Evolutionary conservation across 2,113 vertebrate genomes (phyloP).

Genomic region (Colaptes auratus): DNA sequence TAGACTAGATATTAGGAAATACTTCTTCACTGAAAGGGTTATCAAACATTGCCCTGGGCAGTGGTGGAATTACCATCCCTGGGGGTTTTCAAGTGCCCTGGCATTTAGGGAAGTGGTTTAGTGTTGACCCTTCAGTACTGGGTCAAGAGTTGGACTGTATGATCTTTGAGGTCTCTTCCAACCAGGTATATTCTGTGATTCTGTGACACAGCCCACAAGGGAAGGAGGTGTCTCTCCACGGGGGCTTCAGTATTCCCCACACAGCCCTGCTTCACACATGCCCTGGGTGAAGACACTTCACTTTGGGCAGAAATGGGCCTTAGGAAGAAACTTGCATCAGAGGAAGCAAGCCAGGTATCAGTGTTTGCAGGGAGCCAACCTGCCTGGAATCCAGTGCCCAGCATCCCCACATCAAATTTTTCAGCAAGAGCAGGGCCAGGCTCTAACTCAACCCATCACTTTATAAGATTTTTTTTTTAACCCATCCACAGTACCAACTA

Average conservation of each 20-base stretch:
- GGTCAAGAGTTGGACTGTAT: no score
- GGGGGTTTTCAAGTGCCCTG: no score
- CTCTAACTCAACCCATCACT: not conserved
- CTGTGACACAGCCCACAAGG: not conserved
- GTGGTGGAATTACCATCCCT: no score
- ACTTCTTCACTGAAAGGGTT: no score
- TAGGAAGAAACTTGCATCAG: not conserved
- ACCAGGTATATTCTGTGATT: no score
- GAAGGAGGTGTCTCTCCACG: not conserved
- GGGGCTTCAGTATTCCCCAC: not conserved
- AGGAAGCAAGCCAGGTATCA: not conserved
- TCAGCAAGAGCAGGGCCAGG: not conserved
- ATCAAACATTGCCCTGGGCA: no score
- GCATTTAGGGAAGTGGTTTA: no score
- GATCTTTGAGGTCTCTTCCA: no score
- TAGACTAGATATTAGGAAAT: no score
- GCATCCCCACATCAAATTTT: accelerated
- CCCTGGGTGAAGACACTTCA: not conserved
- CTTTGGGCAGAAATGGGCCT: not conserved
- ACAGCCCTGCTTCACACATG: not conserved
- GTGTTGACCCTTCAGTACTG: no score
- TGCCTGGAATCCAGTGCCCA: not conserved
- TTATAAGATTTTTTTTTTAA: not conserved
- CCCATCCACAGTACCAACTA: not conserved
- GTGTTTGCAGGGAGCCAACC: not conserved